phyloP scores from a whole-genome alignment of 2,797 vertebrate species.

The Luscinia luscinia region DNA sequence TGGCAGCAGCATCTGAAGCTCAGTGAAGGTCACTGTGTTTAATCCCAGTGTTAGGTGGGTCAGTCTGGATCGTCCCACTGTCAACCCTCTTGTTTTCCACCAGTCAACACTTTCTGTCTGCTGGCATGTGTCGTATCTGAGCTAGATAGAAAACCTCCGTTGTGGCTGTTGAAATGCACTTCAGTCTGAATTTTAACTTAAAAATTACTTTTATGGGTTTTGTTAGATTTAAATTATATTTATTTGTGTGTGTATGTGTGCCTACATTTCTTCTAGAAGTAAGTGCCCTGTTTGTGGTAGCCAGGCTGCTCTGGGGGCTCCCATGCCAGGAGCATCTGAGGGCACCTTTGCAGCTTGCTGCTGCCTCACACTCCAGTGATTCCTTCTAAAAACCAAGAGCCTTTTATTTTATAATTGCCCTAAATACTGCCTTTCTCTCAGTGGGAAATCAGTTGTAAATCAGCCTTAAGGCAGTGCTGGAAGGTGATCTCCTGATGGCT shows the following conservation, averaged over 20 bases:
- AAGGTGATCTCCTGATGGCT: background rate
- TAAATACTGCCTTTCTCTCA: background rate
- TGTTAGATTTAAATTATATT: background rate
- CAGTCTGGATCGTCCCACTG: background rate
- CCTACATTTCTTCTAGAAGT: background rate
- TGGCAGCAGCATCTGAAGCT: background rate
- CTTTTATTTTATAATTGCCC: background rate
- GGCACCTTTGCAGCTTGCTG: background rate
- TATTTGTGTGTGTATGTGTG: background rate
- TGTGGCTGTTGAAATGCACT: background rate
- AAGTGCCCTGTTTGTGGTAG: background rate
- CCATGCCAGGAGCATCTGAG: background rate
- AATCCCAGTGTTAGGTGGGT: background rate
- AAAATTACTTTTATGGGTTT: background rate
- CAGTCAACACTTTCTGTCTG: background rate
- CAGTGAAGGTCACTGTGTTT: background rate
- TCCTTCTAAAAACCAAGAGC: background rate
- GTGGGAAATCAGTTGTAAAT: background rate
- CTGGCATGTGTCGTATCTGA: background rate
- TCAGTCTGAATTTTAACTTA: background rate
- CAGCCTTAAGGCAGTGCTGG: background rate
- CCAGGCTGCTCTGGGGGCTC: background rate
- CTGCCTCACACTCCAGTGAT: background rate
- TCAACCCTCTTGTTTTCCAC: background rate
- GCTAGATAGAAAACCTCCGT: background rate